These are phyloP conservation scores for Epinotia demarniana DNA, from an alignment of 2,888 invertebrate species.

Conservation along the genomic window DNA sequence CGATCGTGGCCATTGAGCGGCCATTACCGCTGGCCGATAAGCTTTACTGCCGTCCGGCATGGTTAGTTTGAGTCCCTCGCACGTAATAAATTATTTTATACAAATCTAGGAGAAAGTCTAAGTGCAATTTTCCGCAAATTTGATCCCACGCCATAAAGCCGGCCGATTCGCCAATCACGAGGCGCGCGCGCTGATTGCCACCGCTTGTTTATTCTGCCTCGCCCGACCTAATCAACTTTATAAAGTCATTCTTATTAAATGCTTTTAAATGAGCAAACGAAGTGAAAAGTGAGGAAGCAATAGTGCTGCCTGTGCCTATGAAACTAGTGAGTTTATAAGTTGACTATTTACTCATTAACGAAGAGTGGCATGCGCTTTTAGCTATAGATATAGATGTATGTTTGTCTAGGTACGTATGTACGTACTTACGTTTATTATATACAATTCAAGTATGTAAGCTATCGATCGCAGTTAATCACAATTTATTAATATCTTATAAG, in stretches of 20 bases:
- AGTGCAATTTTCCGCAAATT: conserved; percentile 83
- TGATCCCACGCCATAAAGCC: conserved; percentile 75
- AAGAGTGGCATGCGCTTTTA: background rate
- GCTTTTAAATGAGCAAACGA: conserved; percentile 48
- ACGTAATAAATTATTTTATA: conserved; percentile 81
- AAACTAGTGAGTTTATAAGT: conserved; percentile 20
- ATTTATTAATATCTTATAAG: conserved; percentile 52
- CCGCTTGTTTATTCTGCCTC: conserved; percentile 42
- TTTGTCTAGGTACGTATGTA: background rate
- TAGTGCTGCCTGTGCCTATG: conserved; percentile 14
- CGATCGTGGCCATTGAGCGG: conserved; percentile 70
- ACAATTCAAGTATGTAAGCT: conserved; percentile 28
- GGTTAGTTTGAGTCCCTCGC: conserved; percentile 81
- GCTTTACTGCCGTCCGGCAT: conserved; percentile 76
- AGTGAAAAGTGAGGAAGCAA: conserved; percentile 32
- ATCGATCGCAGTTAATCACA: conserved; percentile 51
- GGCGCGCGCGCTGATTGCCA: conserved; percentile 51
- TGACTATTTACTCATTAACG: background rate
- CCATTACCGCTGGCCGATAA: conserved; percentile 79
- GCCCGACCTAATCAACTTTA: conserved; percentile 57
- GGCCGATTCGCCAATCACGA: conserved; percentile 44
- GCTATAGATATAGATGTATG: background rate
- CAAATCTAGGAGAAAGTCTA: conserved; percentile 68
- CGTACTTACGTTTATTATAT: background rate
- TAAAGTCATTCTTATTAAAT: conserved; percentile 60